Evolutionary conservation across 2,113 vertebrate species (phyloP).

Genomic region (rat (Rattus norvegicus)): GRCr8 NC_086035.1:40025001-40025500

Average conservation of each 20-base stretch:
- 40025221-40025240: not conserved
- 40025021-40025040: not conserved
- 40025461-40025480: slow-evolving; percentile 74
- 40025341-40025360: rapidly evolving
- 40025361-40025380: not conserved
- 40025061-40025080: no score
- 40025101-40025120: no score
- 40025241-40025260: not conserved
- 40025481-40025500: slow-evolving; percentile 78
- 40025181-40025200: not conserved
- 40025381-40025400: not conserved
- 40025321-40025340: no score
- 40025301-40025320: not conserved
- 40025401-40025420: slow-evolving; percentile 58
- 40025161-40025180: not conserved
- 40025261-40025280: not conserved
- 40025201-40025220: not conserved
- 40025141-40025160: not conserved
- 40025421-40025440: slow-evolving; percentile 66
- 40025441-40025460: slow-evolving; percentile 50
- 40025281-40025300: not conserved
- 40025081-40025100: not conserved
- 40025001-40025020: not conserved
- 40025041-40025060: not conserved
- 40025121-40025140: not conserved